These are phyloP conservation scores for Asteroscopus sphinx DNA, from an alignment of 2,888 invertebrate species.

Conservation along the genomic window DNA sequence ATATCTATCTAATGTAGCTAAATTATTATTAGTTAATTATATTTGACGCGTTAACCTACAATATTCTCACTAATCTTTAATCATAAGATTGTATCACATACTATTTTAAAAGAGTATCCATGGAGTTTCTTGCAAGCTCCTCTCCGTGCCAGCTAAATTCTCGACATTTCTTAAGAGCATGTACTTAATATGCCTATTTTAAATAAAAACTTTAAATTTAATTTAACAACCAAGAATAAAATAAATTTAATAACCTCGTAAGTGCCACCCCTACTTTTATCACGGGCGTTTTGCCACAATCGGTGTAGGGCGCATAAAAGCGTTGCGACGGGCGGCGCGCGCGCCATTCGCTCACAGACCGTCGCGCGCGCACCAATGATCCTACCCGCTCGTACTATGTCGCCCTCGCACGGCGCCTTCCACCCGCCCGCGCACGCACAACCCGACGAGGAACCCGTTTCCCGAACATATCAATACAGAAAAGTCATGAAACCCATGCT, in stretches of 20 bases:
- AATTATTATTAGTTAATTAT: too few species aligned
- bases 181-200: too few species aligned
- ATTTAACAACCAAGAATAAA: neutral
- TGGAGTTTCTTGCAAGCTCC: too few species aligned
- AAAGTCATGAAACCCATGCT: slow-evolving; percentile 98
- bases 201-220: too few species aligned
- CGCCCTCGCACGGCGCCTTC: slow-evolving; percentile 87
- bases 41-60: too few species aligned
- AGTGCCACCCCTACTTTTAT: slow-evolving; percentile 86
- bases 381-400: slow-evolving; percentile 86
- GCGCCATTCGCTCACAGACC: slow-evolving; percentile 86
- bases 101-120: too few species aligned
- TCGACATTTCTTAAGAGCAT: too few species aligned
- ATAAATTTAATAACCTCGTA: neutral
- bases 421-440: slow-evolving; percentile 82
- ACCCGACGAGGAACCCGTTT: slow-evolving; percentile 91
- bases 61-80: too few species aligned
- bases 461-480: slow-evolving; percentile 97
- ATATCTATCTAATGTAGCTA: too few species aligned
- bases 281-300: slow-evolving; percentile 89
- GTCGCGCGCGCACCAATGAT: slow-evolving; percentile 87
- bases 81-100: too few species aligned
- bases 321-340: slow-evolving; percentile 78
- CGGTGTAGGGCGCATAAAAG: slow-evolving; percentile 88
- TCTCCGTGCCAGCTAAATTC: too few species aligned